Base-by-base conservation (phyloP, 1,140 invertebrate species). In the Halesus radiatus region DNA sequence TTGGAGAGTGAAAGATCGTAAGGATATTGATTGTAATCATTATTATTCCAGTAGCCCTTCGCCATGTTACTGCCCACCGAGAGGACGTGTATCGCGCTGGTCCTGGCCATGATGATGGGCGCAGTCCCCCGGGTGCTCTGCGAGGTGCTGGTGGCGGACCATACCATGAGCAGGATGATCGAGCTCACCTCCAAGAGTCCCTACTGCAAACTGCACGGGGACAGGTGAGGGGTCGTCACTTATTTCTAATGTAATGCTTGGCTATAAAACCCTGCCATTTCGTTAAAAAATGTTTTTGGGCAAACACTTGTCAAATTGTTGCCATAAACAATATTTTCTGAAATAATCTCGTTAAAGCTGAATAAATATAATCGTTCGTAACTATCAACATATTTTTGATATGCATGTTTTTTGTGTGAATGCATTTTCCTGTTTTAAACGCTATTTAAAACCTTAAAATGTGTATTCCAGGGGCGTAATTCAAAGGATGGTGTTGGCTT, bases 81-180 rank as follows among this genome's bases (percentile, higher is more conserved):
- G 29, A n/a, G 15, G 15, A n/a, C 29, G 6, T 68, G 26, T n/a
- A 22, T 75, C 66, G 78, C 84, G 53, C 45, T 85, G 32, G 62
- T 84, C 53, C 16, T 84, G 64, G 54, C 78, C 62, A 3, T 37
- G 7, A 8, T 37, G 7, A 37, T 37, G 32, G 7, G 32, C 7
- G 45, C 84, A 75, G 79, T 85, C 23, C 54, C 56, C 7, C 20
- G 54, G 16, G 78, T 60, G 10, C 78, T 85, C 23, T 87, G 87
- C 32, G 88, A 87, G 0, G 92, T 93, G 4, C 85, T 93, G 7
- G 91, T 93, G n/a, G 90, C 92, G 1, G 92, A 93, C 79, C 88
- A 89, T 79, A 90, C 90, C 2, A 93, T 93, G 92, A 91, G 92
- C 10, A 90, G 89, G 64, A 93, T 93, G 92, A 90, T 93, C 29